phyloP scores from a whole-genome alignment of 2,797 vertebrate genomes.

The Hypotaenidia philippensis region DNA sequence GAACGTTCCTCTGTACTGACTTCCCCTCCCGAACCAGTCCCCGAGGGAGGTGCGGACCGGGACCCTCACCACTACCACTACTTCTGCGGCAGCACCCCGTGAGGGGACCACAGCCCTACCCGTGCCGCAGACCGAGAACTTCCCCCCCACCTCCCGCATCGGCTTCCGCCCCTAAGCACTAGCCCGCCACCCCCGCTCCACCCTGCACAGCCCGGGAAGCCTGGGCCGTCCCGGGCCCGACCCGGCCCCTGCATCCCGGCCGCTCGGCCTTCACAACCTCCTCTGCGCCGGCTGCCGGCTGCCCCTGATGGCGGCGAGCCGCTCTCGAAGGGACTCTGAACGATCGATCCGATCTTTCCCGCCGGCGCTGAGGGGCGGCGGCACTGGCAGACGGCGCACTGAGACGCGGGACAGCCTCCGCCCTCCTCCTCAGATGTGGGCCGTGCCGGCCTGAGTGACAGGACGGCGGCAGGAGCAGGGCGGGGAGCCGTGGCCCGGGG shows the following conservation, averaged over 20 bases:
- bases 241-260: background rate
- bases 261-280: background rate
- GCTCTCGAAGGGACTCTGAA: fast-evolving
- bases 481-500: background rate
- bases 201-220: background rate
- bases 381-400: background rate
- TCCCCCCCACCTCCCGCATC: background rate
- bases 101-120: background rate
- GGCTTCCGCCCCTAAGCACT: background rate
- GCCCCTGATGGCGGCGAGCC: background rate
- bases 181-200: background rate
- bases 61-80: background rate
- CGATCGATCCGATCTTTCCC: fast-evolving
- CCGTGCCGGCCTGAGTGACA: background rate
- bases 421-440: background rate
- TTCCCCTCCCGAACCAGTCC: no score
- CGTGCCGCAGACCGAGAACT: no score
- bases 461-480: background rate
- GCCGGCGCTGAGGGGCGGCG: no score
- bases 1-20: fast-evolving
- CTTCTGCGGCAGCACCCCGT: background rate
- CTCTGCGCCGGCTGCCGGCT: background rate
- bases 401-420: no score
- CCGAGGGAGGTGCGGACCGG: fast-evolving
- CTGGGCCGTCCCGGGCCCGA: background rate